phyloP scores from a whole-genome alignment of 2,888 invertebrate genomes.

The Noctua comes region DNA sequence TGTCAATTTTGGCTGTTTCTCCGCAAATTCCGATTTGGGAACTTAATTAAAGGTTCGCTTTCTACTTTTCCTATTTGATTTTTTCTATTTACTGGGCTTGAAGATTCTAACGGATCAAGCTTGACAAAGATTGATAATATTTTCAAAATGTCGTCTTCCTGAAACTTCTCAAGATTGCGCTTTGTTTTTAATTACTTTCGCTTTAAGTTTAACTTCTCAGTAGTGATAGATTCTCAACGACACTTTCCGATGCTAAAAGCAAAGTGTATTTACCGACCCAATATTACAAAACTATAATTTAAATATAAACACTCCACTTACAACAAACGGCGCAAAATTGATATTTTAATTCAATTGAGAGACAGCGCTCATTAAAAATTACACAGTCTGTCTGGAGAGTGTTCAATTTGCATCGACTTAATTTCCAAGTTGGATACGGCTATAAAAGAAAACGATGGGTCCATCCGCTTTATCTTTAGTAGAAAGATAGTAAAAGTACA shows the following conservation, averaged over 20 bases:
- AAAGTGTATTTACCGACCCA: not conserved
- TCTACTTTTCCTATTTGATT: not conserved
- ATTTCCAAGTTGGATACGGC: conserved; percentile 28
- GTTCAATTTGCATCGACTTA: conserved; percentile 38
- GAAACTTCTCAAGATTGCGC: not conserved
- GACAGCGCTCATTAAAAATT: conserved; percentile 50
- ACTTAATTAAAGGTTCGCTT: not conserved
- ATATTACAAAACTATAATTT: conserved; percentile 13
- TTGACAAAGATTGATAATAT: not conserved
- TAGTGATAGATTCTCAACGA: not conserved
- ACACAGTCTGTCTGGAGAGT: conserved; percentile 37
- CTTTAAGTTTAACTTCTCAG: not conserved
- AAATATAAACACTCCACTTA: conserved; percentile 24
- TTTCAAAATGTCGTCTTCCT: not conserved
- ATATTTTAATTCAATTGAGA: conserved; percentile 44
- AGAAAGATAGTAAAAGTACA: not conserved
- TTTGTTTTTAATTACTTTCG: not conserved
- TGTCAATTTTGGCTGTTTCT: too few relatives aligned
- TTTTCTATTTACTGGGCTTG: not conserved
- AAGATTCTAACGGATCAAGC: not conserved
- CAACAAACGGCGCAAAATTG: conserved; percentile 31
- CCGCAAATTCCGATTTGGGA: not conserved
- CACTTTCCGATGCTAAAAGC: not conserved
- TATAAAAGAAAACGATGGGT: conserved; percentile 26
- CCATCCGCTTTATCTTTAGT: not conserved